These are phyloP conservation scores for Melitaea cinxia DNA, from an alignment of 1,140 invertebrate species.

Conservation along the genomic window DNA sequence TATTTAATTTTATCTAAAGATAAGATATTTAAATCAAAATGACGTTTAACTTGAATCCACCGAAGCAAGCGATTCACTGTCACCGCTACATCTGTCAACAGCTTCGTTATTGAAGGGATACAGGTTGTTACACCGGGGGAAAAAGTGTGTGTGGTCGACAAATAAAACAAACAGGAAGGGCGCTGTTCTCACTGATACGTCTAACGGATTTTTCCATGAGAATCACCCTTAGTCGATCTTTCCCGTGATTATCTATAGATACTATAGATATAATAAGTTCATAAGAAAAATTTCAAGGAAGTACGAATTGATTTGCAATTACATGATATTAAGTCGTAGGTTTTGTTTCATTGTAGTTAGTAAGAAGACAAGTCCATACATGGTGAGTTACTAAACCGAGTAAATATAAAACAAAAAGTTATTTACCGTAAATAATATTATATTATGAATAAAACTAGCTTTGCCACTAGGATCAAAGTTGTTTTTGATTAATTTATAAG, in stretches of 20 bases:
- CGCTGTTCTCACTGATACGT: not conserved
- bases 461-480: too few relatives aligned
- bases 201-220: constrained; percentile 5
- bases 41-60: not conserved
- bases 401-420: too few relatives aligned
- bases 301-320: not conserved
- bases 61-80: not conserved
- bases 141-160: constrained; percentile 3
- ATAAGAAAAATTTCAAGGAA: not conserved
- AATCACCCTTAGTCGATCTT: not conserved
- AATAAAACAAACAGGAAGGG: not conserved
- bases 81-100: not conserved
- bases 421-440: too few relatives aligned
- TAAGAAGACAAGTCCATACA: too few relatives aligned
- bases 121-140: not conserved
- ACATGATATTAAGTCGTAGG: not conserved
- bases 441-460: too few relatives aligned
- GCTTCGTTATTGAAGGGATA: not conserved
- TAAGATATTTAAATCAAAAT: not conserved
- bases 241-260: not conserved
- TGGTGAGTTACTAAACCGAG: too few relatives aligned
- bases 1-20: too few relatives aligned
- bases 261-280: not conserved
- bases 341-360: not conserved
- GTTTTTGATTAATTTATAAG: too few relatives aligned